Base-by-base conservation (phyloP, 2,797 vertebrate species). In the Ctenopoma kingsleyae region DNA sequence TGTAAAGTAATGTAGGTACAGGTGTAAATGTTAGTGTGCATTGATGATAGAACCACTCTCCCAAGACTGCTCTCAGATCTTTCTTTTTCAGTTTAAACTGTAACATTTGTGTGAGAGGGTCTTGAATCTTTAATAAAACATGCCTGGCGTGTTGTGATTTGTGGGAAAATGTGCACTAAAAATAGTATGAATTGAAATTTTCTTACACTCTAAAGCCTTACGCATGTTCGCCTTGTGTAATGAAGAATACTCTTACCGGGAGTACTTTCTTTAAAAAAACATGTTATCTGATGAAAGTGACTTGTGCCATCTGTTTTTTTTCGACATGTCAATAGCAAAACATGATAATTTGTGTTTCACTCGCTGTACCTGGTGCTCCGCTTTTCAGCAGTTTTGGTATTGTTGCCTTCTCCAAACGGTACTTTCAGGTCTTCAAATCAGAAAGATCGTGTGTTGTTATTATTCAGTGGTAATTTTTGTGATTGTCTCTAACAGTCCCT, bases 141-240 rank as follows among this genome's bases (percentile, higher is more conserved):
- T 72, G 46, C 71, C 40, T 52, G 58, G 58, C 52, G 38, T 72
- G 67, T 71, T 71, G 58, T 78, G 76, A 79, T 81, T 68, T 40
- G 53, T 61, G 58, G 67, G 50, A 57, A 51, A 52, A 16, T 53
- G 15, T 78, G 59, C 50, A 40, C 54, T 67, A 8, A 5, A 32
- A 32, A 83, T 81, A 55, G 56, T 55, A 50, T 71, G 47, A 73
- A 75, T 82, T 30, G 7, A 59, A 67, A 27, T 16, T 32, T 64
- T 61, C 65, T 71, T 75, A 72, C 82, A 82, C 86, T 88, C 71
- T 78, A 57, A 89, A 88, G 90, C 91, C 91, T 93, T 92, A 92
- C 76, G 77, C 81, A 57, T 67, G 71, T 86, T 80, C 88, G 84
- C 86, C 89, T 91, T 84, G 71, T 76, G 65, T 71, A 67, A 66